A percentile compares a stretch with the other conserved stretches of the same genome.
Evolutionary conservation across 2,113 vertebrate species (phyloP).

Genomic region (Tragulus kanchil): DNA sequence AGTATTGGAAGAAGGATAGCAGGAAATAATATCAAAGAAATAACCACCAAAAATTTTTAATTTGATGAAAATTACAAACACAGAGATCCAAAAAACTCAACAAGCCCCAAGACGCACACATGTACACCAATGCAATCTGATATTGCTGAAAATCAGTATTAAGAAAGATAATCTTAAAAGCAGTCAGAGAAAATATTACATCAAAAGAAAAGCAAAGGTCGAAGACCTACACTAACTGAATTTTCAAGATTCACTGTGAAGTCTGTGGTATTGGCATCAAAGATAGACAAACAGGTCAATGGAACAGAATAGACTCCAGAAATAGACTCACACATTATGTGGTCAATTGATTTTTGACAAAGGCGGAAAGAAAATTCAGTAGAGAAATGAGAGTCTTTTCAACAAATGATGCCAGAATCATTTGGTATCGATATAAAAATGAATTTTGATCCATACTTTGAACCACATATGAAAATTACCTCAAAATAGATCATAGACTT

Average conservation of each 20-base stretch:
- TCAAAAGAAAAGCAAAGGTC: neutral
- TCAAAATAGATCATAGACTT: neutral
- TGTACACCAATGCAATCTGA: neutral
- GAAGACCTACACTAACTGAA: neutral
- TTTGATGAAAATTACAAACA: neutral
- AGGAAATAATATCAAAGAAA: neutral
- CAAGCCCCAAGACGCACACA: neutral
- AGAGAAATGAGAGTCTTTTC: neutral
- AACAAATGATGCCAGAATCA: neutral
- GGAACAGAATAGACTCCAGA: neutral
- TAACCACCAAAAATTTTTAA: neutral
- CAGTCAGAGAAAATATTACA: neutral
- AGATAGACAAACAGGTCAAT: neutral
- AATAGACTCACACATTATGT: neutral
- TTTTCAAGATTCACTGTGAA: neutral
- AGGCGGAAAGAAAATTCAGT: neutral
- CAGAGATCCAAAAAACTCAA: neutral
- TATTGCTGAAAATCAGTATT: neutral
- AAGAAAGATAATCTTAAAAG: neutral
- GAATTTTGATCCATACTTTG: neutral
- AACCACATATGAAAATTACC: neutral
- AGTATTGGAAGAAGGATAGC: neutral
- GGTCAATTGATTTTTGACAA: conserved; percentile 17
- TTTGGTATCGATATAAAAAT: neutral
- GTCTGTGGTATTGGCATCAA: neutral